Evolutionary conservation across 2,888 invertebrate species (phyloP), one percentile per base, ranked within the genome.

Genomic region (Agapostemon virescens): DNA sequence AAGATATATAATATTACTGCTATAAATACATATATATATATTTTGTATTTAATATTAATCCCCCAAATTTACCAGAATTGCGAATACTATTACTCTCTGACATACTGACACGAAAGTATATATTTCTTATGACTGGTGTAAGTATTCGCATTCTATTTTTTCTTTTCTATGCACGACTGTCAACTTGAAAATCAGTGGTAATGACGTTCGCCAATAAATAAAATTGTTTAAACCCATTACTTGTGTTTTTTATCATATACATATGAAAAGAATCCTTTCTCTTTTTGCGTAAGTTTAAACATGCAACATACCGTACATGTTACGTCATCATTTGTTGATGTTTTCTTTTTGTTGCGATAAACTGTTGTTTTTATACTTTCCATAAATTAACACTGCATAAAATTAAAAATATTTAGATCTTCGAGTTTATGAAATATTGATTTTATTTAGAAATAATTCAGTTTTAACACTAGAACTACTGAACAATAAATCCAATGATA

Each of bases 1-100:
- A 89, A 79, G 38, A 84, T 63, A 84, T 63, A 84, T 76, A 82
- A 81, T 88, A 88, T 83, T 88, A 87, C 85, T 85, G 81, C 85
- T 89, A 89, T 87, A 86, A 76, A 87, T 83, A 33, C 61, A 61
- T 61, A 87, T 85, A 86, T 82, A 88, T 89, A 89, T 89, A 90
- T 90, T 89, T 90, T 89, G 89, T 90, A 91, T 90, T 90, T 89
- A 90, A 90, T 86, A 89, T 90, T 87, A 89, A 88, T 84, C 85
- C 84, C 85, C 77, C 78, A 87, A 84, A 85, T 87, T 86, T 89
- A 87, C 84, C 86, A 86, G 84, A 87, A 87, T 83, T 88, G 85
- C 84, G 85, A 89, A 86, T 86, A 82, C 84, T 78, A 82, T 83
- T 84, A 88, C 84, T 87, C 85, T 87, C 82, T 75, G 71, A 88